Base-by-base conservation (phyloP, 2,797 vertebrate species). In the Ctenopoma kingsleyae region DNA sequence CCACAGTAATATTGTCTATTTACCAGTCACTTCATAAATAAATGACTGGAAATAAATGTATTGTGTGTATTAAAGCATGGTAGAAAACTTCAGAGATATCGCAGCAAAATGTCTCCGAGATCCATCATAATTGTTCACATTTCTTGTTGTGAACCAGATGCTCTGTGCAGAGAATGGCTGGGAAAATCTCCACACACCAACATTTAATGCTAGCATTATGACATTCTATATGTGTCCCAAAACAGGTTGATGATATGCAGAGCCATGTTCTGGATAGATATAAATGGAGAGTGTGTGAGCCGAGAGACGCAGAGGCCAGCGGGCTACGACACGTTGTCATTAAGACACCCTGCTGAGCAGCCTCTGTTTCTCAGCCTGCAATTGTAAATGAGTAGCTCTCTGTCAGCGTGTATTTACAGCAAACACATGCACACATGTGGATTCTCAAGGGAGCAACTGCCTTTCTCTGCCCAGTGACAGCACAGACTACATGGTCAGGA, bases 311-410 rank as follows among this genome's bases (percentile, higher is more conserved):
- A 15, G 62, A 74, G 68, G 83, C 76, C 78, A 41, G 64, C 51
- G 73, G 79, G 81, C 82, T 50, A 73, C 62, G 50, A 69, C 82
- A 90, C 81, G 49, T 86, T 92, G 91, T 93, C 89, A 94, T 94
- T 92, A 92, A 80, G 81, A 90, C 89, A 88, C 92, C 91, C 85
- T 74, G 59, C 88, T 38, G 84, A 83, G 85, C 87, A 85, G 84
- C 78, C 77, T 80, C 83, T 70, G 74, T 71, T 77, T 88, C 76
- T 67, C 76, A 85, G 89, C 80, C 87, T 89, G 15, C 88, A 90
- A 88, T 86, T 89, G 86, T 54, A 86, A 87, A 84, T 64, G 73
- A 89, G 70, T n/a, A 54, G 61, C 79, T 87, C 67, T 72, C 52
- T 65, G 82, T 82, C 80, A 81, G 83, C 25, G 43, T 82, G 82